Evolutionary conservation across 1,140 invertebrate species (phyloP).

Genomic region (Bombus sylvicola): DNA sequence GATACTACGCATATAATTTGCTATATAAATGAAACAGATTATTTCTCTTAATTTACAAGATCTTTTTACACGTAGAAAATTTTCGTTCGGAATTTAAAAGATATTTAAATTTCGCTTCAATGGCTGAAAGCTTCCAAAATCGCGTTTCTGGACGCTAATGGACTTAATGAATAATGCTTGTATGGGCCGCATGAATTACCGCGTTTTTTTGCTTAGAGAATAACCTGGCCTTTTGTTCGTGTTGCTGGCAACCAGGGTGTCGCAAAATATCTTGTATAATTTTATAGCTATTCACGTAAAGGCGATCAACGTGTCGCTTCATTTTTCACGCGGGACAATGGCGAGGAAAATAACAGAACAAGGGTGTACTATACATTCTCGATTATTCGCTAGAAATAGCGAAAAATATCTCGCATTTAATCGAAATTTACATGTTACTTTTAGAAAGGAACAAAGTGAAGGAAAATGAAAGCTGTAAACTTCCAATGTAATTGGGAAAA

Average conservation of each 20-base stretch:
- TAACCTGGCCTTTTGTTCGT: background rate
- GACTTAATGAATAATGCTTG: slow-evolving; percentile 10
- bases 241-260: background rate
- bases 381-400: background rate
- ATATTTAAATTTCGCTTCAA: background rate
- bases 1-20: too few species aligned
- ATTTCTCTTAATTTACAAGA: background rate
- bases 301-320: slow-evolving; percentile 24
- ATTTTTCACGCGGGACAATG: slow-evolving; percentile 38
- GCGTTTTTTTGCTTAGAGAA: background rate
- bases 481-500: background rate
- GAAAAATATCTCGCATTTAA: background rate
- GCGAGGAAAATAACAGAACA: background rate
- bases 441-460: background rate
- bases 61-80: background rate
- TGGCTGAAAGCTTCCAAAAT: background rate
- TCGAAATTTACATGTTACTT: background rate
- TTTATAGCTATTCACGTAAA: slow-evolving; percentile 17
- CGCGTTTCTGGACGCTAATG: background rate
- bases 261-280: slow-evolving; percentile 10
- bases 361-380: background rate
- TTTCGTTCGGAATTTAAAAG: background rate
- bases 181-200: background rate
- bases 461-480: background rate
- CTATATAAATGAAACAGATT: background rate